A percentile compares a stretch with the other conserved stretches of the same genome.
Conservation (phyloP, 2,113 vertebrate genomes). For the Mustela nigripes region DNA sequence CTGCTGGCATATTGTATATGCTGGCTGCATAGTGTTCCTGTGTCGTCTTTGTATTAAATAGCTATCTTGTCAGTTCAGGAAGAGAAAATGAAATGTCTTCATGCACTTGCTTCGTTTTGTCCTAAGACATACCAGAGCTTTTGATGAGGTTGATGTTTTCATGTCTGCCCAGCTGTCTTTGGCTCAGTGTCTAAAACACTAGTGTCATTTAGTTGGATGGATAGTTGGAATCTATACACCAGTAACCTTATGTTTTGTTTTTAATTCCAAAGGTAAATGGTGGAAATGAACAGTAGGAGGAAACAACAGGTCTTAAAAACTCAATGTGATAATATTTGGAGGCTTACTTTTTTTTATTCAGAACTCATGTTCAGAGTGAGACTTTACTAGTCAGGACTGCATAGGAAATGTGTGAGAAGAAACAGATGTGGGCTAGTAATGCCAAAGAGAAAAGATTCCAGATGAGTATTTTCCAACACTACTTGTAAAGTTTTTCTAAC, state of each 20-base stretch:
- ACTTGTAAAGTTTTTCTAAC: not conserved
- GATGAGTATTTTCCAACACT: not conserved
- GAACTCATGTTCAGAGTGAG: not conserved
- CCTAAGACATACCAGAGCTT: conserved; percentile 11
- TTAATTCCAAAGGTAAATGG: not conserved
- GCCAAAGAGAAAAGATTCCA: not conserved
- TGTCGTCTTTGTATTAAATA: conserved; percentile 41
- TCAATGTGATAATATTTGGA: not conserved
- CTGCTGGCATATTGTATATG: conserved; percentile 33
- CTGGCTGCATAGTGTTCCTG: conserved; percentile 31
- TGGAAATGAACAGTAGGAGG: not conserved
- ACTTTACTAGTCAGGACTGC: not conserved
- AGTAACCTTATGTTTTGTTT: not conserved
- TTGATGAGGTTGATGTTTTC: conserved; percentile 55
- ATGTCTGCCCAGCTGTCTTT: conserved; percentile 51
- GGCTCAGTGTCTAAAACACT: conserved; percentile 59
- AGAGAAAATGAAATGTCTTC: conserved; percentile 34
- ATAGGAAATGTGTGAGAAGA: not conserved
- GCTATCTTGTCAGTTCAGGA: conserved; percentile 48
- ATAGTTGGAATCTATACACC: not conserved
- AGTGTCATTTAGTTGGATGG: not conserved
- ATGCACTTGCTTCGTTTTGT: conserved; percentile 44
- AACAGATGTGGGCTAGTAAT: not conserved
- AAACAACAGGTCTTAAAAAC: not conserved
- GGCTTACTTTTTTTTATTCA: not conserved